Base-by-base conservation (phyloP, 2,797 vertebrate genomes). In the Hydrocynus forskahlii region DNA sequence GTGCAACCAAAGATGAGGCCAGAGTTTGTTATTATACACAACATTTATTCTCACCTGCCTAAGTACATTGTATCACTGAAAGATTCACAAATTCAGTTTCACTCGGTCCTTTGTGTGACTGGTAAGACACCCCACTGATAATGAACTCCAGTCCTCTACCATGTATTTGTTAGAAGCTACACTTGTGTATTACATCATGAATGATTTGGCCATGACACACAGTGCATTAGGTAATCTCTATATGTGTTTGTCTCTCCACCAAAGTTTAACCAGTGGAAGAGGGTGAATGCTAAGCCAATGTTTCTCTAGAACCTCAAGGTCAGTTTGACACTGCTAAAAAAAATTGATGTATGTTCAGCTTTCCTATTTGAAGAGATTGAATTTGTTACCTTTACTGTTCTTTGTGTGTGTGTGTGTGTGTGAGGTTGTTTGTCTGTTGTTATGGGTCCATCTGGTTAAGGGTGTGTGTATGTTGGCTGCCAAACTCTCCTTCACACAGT, bases 201-300 rank as follows among this genome's bases (percentile, higher is more conserved):
- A 81, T 85, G 77, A 50, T 87, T 88, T 83, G 73, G 72, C 83
- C 67, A 25, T 90, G 88, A 88, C 79, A 45, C 79, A 45, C 55
- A 70, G 5, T 76, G 66, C 69, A 45, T n/a, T 76, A 87, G 88
- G 87, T 90, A 86, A 80, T 79, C 45, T 48, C 77, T 19, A 75
- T 81, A 79, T 83, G 48, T 85, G 87, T 84, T 76, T 83, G 83
- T 87, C 85, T 83, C 72, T 79, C 83, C 85, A 76, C 80, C 78
- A 80, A 59, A 89, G 87, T 89, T 92, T 75, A 81, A 73, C 80
- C 83, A 74, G 62, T 89, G 78, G 84, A 86, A 85, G 79, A 57
- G 60, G 82, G 86, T 87, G 77, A 84, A 81, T 82, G 83, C 83
- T 88, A 52, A 88, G 83, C 87, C 87, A 93, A 93, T 92, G 91